Percentiles rank a stretch among this genome's conserved stretches.
Conservation (phyloP, 2,113 vertebrate species). For the Panurus biarmicus region DNA sequence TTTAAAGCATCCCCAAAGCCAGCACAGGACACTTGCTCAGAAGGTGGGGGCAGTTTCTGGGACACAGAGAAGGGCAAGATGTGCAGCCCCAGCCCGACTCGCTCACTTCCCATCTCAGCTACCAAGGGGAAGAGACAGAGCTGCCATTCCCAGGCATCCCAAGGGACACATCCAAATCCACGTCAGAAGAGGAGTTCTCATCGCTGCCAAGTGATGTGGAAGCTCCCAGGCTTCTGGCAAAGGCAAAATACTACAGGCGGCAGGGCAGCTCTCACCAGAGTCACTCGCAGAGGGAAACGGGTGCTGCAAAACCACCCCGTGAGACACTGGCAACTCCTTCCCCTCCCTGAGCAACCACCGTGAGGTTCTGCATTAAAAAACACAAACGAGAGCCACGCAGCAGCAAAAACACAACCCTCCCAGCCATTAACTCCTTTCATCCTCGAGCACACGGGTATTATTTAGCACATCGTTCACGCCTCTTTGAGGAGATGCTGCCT, state of each 20-base stretch:
- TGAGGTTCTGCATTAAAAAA: background rate
- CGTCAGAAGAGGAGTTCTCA: background rate
- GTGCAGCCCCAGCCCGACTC: background rate
- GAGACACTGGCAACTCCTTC: background rate
- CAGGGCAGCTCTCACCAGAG: background rate
- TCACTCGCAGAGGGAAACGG: background rate
- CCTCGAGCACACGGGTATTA: background rate
- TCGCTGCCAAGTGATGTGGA: accelerated
- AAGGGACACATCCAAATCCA: background rate
- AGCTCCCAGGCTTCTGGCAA: background rate
- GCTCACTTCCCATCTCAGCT: accelerated
- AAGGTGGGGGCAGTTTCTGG: background rate
- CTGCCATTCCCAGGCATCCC: background rate
- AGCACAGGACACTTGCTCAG: accelerated
- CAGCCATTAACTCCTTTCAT: background rate
- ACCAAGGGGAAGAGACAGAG: accelerated
- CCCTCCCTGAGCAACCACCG: background rate
- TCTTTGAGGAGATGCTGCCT: background rate
- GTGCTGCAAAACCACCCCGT: background rate
- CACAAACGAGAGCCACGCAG: background rate
- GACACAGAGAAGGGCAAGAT: background rate
- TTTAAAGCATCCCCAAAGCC: background rate
- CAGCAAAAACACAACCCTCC: background rate
- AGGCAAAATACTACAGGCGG: background rate
- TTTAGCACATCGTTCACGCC: background rate